phyloP scores from a whole-genome alignment of 2,888 invertebrate species.

The Villa cingulata region DNA sequence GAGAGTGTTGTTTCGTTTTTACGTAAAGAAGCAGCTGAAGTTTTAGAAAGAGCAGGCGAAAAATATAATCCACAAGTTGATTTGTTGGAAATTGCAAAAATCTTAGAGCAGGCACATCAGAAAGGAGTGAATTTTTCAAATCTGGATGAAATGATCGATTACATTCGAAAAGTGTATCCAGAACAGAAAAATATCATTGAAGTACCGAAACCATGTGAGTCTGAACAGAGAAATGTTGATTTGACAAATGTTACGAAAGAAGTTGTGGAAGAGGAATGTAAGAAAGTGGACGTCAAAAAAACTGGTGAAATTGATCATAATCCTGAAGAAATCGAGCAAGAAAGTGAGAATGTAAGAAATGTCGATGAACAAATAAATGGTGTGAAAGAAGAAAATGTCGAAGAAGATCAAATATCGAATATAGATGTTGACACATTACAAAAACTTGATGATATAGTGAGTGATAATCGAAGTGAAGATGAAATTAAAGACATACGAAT shows the following conservation, averaged over 20 bases:
- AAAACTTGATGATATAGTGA: too few relatives aligned
- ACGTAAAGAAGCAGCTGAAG: slow-evolving; percentile 6
- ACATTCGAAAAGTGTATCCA: slow-evolving; percentile 4
- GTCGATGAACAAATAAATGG: not conserved
- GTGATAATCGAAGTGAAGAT: too few relatives aligned
- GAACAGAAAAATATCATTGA: too few relatives aligned
- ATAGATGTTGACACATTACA: too few relatives aligned
- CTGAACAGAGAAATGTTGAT: too few relatives aligned
- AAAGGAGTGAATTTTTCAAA: slow-evolving; percentile 9
- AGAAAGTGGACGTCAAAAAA: too few relatives aligned
- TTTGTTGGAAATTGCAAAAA: slow-evolving; percentile 6
- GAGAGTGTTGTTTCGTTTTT: slow-evolving; percentile 11
- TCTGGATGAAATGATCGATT: slow-evolving; percentile 13
- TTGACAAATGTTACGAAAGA: not conserved
- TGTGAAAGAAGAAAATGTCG: not conserved
- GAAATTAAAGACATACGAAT: too few relatives aligned
- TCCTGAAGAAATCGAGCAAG: not conserved
- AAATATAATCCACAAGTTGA: slow-evolving; percentile 1
- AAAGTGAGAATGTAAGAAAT: too few relatives aligned
- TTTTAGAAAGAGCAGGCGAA: slow-evolving; percentile 4
- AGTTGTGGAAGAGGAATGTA: not conserved
- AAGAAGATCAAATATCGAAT: not conserved
- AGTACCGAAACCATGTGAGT: too few relatives aligned
- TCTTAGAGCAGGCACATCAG: slow-evolving; percentile 8
- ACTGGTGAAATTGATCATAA: too few relatives aligned